Percentiles rank a stretch among this genome's conserved stretches.
phyloP scores from a whole-genome alignment of 1,140 invertebrate genomes.

The Brachionus angularis region DNA sequence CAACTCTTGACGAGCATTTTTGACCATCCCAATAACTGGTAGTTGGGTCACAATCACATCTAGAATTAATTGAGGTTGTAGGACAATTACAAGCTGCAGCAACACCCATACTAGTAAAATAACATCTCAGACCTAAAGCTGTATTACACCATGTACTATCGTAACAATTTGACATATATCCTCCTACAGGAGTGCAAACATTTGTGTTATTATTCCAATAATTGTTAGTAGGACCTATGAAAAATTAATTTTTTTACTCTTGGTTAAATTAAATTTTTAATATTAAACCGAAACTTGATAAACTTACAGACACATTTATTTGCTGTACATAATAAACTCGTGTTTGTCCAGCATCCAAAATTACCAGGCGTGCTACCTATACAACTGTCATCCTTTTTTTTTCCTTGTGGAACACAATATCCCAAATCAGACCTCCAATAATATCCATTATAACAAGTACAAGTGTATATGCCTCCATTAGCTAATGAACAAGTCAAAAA shows the following conservation, averaged over 20 bases:
- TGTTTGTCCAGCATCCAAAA: conserved; percentile 13
- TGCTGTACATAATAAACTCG: neutral
- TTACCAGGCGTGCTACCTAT: neutral
- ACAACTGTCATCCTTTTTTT: neutral
- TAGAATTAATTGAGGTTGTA: neutral
- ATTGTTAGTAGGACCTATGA: conserved; percentile 1
- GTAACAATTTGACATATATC: conserved; percentile 11
- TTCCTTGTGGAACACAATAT: conserved; percentile 4
- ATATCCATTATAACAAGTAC: conserved; percentile 23
- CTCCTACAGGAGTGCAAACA: neutral
- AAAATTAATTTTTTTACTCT: neutral
- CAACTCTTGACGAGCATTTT: no score
- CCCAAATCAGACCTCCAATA: conserved; percentile 21
- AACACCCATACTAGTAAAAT: neutral
- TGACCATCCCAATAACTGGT: conserved; percentile 34
- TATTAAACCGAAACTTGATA: neutral
- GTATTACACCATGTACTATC: conserved; percentile 31
- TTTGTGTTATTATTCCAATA: conserved; percentile 39
- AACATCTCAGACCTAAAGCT: neutral
- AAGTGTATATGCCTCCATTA: conserved; percentile 5
- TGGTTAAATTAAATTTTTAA: neutral
- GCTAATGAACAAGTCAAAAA: conserved; percentile 1
- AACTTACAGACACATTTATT: conserved; percentile 21
- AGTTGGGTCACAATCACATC: neutral
- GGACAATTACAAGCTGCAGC: neutral